Evolutionary conservation across 64 coral and sea anemone genomes (phyloP).

Genomic region (Acropora yongei): DNA sequence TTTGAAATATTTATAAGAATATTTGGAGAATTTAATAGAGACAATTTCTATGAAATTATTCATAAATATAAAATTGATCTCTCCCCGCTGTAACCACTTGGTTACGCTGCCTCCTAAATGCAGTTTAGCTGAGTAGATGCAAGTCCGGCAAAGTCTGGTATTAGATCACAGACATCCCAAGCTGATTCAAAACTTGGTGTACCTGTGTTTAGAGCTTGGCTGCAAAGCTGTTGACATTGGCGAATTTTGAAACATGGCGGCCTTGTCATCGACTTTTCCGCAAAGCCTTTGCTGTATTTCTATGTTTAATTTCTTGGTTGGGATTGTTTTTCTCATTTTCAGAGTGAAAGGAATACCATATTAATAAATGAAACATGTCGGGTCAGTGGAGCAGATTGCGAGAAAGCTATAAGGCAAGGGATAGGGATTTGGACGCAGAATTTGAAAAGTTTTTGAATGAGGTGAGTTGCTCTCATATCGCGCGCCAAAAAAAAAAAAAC

Average conservation of each 20-base stretch:
- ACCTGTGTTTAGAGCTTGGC: conserved; percentile 12
- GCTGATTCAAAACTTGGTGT: not conserved
- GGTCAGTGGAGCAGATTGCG: conserved; percentile 82
- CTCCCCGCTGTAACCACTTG: too few relatives aligned
- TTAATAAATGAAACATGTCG: conserved; percentile 50
- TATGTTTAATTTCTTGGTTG: not conserved
- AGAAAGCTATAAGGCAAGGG: conserved; percentile 65
- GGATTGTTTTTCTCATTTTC: not conserved
- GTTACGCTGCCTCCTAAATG: too few relatives aligned
- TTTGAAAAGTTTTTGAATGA: conserved; percentile 99
- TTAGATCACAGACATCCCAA: too few relatives aligned
- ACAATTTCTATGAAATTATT: too few relatives aligned
- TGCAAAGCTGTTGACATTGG: conserved; percentile 32
- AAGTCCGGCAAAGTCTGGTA: too few relatives aligned
- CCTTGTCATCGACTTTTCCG: not conserved
- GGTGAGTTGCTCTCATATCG: conserved; percentile 34
- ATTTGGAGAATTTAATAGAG: too few relatives aligned
- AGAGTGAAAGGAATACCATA: not conserved
- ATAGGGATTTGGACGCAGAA: conserved; percentile 96
- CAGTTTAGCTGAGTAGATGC: too few relatives aligned
- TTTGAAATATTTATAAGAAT: too few relatives aligned
- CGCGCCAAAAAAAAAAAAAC: too few relatives aligned
- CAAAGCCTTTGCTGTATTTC: not conserved
- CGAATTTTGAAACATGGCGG: conserved; percentile 39
- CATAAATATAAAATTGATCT: too few relatives aligned